Evolutionary conservation across 2,797 vertebrate genomes (phyloP).

Genomic region (Notolepis coatsorum): DNA sequence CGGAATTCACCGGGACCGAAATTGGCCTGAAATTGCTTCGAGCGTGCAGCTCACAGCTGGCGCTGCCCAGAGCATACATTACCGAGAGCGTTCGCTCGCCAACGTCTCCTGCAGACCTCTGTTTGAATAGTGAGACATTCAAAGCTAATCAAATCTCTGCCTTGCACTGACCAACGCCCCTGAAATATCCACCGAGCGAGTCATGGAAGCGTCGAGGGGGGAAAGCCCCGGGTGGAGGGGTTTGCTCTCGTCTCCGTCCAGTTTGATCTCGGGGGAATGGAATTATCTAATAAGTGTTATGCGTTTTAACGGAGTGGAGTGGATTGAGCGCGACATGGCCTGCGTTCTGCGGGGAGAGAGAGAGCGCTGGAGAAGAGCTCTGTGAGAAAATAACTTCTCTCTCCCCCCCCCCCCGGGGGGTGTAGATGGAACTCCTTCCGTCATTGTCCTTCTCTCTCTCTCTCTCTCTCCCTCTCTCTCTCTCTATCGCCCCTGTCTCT

Average conservation of each 20-base stretch:
- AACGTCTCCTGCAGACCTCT: constrained; percentile 12
- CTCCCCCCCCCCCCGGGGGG: constrained; percentile 6
- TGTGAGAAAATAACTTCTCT: constrained; percentile 15
- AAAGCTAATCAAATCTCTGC: constrained; percentile 40
- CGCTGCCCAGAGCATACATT: constrained; percentile 14
- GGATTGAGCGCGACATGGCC: constrained; percentile 15
- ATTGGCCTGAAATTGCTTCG: constrained; percentile 31
- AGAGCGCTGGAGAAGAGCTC: not conserved
- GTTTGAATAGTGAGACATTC: constrained; percentile 30
- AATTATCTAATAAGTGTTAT: constrained; percentile 30
- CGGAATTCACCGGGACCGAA: constrained; percentile 2
- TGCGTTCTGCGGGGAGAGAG: constrained; percentile 23
- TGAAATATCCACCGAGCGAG: constrained; percentile 43
- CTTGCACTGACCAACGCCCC: constrained; percentile 33
- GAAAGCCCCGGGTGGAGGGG: not conserved
- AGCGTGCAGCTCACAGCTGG: constrained; percentile 22
- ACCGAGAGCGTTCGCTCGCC: constrained; percentile 28
- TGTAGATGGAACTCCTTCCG: not conserved
- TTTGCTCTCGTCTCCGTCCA: constrained; percentile 38
- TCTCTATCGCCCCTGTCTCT: too few species aligned
- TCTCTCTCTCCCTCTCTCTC: constrained; percentile 1
- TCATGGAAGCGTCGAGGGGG: constrained; percentile 18
- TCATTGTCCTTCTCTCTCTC: constrained; percentile 21
- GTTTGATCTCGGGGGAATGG: constrained; percentile 33
- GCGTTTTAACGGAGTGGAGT: not conserved